Base-by-base conservation (phyloP, 1,140 invertebrate genomes). In the Drosophila leontia region DNA sequence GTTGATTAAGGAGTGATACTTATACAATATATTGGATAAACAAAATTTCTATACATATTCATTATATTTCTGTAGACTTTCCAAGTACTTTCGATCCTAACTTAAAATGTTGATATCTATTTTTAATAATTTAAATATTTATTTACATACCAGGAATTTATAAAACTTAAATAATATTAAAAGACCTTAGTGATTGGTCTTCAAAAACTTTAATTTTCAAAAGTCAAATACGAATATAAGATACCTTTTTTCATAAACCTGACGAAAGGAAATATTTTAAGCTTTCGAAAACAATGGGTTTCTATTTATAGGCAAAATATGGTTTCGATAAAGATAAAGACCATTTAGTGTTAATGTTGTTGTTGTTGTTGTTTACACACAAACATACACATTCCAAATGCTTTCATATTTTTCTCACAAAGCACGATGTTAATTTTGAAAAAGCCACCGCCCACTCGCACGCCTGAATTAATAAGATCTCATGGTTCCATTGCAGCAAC, bases 401-500 rank as follows among this genome's bases (percentile, higher is more conserved):
- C 70, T 72, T 72, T 35, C 55, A 59, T 19, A n/a, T 74, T 6
- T 48, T 51, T 72, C 48, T 68, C 67, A 70, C 63, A 13, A 55
- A 70, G 70, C 70, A 74, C 70, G 70, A 72, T 68, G 67, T 70
- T 70, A 19, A 37, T 32, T 32, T 44, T 19, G 11, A 45, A 55
- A 67, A 11, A n/a, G 23, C 51, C 29, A 11, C 15, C 13, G n/a
- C 32, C 29, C n/a, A 17, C 37, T 26, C 48, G 7, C n/a, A 15
- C n/a, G 9, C 32, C n/a, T 15, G 13, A 72, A 59, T 51, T 75
- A 41, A 63, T 56, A 23, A 35, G 26, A 45, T 50, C 13, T 48
- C 32, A 51, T 47, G 35, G 26, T 63, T 64, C n/a, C 48, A 44
- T 86, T 91, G 47, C 91, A 94, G 94, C 94, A 94, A 93, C 94